These are phyloP conservation scores for Polylopha cassiicola DNA, from an alignment of 2,888 invertebrate species.

Conservation along the genomic window DNA sequence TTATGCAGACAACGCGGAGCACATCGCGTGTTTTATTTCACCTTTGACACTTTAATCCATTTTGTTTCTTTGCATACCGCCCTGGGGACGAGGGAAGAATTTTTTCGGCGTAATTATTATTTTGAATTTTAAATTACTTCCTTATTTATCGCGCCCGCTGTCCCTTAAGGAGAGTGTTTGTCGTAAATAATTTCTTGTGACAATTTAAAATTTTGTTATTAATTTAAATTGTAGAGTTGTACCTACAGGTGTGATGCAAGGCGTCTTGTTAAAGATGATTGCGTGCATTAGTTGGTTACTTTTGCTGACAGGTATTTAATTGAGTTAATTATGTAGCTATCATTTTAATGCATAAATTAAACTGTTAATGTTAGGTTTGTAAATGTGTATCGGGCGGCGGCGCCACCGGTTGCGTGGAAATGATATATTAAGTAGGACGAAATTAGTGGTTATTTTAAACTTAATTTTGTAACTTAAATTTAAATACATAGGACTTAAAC, in stretches of 20 bases:
- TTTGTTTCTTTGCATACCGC: constrained; percentile 70
- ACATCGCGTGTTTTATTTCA: constrained; percentile 72
- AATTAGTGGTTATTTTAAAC: constrained; percentile 5
- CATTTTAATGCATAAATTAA: constrained; percentile 18
- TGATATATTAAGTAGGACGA: too few species aligned
- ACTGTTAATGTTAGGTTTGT: constrained; percentile 18
- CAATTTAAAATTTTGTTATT: constrained; percentile 14
- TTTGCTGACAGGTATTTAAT: constrained; percentile 9
- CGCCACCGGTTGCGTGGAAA: constrained; percentile 9
- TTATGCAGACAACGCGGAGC: constrained; percentile 59
- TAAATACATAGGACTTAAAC: too few species aligned
- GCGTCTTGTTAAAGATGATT: constrained; percentile 13
- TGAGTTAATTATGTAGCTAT: constrained; percentile 11
- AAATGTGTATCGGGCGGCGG: constrained; percentile 17
- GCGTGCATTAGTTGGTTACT: constrained; percentile 9
- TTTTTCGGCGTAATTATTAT: constrained; percentile 70
- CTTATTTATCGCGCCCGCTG: constrained; percentile 35
- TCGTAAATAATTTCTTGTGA: constrained; percentile 11
- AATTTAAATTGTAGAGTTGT: constrained; percentile 3
- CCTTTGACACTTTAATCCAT: constrained; percentile 77
- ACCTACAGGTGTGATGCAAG: constrained; percentile 11
- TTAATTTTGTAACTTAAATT: neutral
- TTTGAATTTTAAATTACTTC: constrained; percentile 59
- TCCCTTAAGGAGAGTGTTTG: constrained; percentile 20
- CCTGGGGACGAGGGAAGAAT: constrained; percentile 67